Base-by-base conservation (phyloP, 2,797 vertebrate species). In the Cuculus canorus region DNA sequence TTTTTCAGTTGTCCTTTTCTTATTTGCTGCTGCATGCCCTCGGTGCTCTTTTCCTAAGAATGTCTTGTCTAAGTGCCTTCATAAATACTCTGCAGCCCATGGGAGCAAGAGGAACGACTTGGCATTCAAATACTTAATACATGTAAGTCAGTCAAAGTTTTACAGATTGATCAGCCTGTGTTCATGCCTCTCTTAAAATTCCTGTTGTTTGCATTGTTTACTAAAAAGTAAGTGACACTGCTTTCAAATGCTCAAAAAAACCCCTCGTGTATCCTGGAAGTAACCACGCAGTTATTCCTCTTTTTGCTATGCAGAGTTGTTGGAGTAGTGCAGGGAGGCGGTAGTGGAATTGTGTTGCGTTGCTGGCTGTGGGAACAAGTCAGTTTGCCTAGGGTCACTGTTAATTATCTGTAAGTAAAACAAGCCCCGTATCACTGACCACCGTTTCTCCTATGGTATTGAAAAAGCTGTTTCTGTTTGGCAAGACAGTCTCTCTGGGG, bases 371-470 rank as follows among this genome's bases (percentile, higher is more conserved):
- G 17, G 45, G 50, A 81, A 39, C 41, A 30, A 78, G 25, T 52
- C 47, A 47, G 19, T 64, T 59, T 65, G 75, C 45, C 65, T 39
- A 13, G 24, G 11, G 54, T 54, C 25, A 3, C n/a, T 35, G 80
- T 92, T 93, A 90, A 93, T 93, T 82, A 75, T 90, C 88, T 88
- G 53, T 90, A 64, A 72, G 18, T 52, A 73, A 45, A 76, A 21
- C 11, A 63, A 66, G 57, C 50, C 48, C 7, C 10, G 65, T 81
- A 87, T 82, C 52, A 10, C 37, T 82, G 82, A 41, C 37, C 21
- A 14, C 17, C 65, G 10, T 27, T 86, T 82, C 17, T 82, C n/a
- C 28, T 52, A 2, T 5, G 5, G 7, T 64, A 17, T 15, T 54
- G 61, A 68, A 90, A 66, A 87, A 88, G 5, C 18, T 45, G 15